phyloP scores from a whole-genome alignment of 2,113 vertebrate species.

The Leptobrachium leishanense region DNA sequence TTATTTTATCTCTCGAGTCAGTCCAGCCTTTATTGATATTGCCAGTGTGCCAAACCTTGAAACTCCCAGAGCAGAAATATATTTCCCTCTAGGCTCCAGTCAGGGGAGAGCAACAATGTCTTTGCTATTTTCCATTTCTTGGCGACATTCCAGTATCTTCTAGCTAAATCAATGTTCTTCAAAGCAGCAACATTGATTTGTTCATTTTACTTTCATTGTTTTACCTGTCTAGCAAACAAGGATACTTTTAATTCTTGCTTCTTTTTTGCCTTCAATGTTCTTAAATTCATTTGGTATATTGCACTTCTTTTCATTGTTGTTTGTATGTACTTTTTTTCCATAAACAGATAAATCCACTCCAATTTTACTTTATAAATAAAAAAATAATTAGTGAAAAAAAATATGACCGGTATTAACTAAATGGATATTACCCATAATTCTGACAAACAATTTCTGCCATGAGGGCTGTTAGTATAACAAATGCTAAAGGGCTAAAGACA shows the following conservation, averaged over 20 bases:
- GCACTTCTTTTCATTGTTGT: too few species aligned
- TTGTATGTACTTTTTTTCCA: too few species aligned
- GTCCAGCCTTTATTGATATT: slow-evolving; percentile 50
- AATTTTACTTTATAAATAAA: background rate
- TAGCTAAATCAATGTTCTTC: slow-evolving; percentile 59
- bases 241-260: slow-evolving; percentile 43
- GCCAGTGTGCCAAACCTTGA: slow-evolving; percentile 48
- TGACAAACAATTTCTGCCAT: too few species aligned
- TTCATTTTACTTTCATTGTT: slow-evolving; percentile 57
- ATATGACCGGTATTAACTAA: too few species aligned
- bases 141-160: slow-evolving; percentile 51
- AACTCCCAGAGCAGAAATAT: slow-evolving; percentile 40
- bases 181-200: slow-evolving; percentile 59
- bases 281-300: too few species aligned
- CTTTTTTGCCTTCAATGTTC: slow-evolving; percentile 29
- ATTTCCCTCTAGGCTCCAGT: slow-evolving; percentile 52
- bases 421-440: too few species aligned
- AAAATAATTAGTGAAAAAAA: background rate
- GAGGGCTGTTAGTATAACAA: too few species aligned
- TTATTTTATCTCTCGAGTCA: slow-evolving; percentile 52
- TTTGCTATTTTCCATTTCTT: slow-evolving; percentile 39
- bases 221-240: slow-evolving; percentile 52
- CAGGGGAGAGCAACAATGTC: slow-evolving; percentile 44
- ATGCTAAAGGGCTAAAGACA: too few species aligned
- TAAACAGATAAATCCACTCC: too few species aligned